Percentiles rank a stretch among this genome's conserved stretches.
These are phyloP conservation scores for Cylindroiulus punctatus DNA, from an alignment of 2,888 invertebrate species.

Conservation along the genomic window DNA sequence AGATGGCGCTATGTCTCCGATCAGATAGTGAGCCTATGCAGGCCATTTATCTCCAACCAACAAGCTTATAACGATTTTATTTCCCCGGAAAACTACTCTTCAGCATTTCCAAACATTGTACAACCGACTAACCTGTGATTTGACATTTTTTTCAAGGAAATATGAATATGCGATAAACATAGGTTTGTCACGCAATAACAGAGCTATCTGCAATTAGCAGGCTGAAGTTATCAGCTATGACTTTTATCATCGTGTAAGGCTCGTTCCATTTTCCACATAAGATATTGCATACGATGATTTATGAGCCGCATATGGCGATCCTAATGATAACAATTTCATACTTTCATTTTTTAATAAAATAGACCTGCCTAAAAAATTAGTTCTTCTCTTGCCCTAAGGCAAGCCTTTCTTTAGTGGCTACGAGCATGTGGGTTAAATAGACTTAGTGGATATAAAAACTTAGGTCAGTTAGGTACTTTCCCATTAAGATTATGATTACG, in stretches of 20 bases:
- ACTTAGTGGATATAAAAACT: neutral
- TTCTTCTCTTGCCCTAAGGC: conserved; percentile 2
- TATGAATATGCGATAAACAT: neutral
- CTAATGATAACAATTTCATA: conserved; percentile 30
- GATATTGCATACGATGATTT: neutral
- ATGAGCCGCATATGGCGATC: neutral
- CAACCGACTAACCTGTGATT: neutral
- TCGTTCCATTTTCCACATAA: conserved; percentile 12
- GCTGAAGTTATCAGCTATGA: neutral
- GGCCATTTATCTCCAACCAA: neutral
- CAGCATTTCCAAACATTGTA: neutral
- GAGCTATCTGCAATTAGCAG: neutral
- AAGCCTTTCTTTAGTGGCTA: neutral
- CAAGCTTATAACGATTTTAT: neutral
- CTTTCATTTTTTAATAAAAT: neutral
- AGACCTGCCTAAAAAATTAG: conserved; percentile 35
- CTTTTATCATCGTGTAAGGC: neutral
- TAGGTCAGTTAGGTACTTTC: conserved; percentile 11
- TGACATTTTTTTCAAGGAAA: conserved; percentile 23
- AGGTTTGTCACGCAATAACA: neutral
- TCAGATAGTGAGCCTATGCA: no score
- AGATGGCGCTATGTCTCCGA: no score
- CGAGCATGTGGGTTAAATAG: neutral
- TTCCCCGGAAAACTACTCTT: neutral
- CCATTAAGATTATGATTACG: conserved; percentile 1